A percentile compares a stretch with the other conserved stretches of the same genome.
Evolutionary conservation across 2,113 vertebrate genomes (phyloP).

Genomic region (Plecotus auritus): DNA sequence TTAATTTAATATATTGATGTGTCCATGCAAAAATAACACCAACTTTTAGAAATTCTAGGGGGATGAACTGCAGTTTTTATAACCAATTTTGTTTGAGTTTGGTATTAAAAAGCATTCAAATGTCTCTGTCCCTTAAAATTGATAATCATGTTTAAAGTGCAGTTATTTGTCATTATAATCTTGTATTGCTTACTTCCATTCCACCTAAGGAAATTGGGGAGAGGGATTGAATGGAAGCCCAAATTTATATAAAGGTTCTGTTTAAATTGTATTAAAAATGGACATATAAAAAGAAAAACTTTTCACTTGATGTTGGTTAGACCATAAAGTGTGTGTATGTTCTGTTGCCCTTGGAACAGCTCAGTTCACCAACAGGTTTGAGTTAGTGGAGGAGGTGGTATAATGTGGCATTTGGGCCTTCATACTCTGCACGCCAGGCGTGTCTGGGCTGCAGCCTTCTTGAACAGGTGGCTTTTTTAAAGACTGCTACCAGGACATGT

Average conservation of each 20-base stretch:
- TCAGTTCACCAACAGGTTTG: slow-evolving; percentile 54
- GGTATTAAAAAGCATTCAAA: slow-evolving; percentile 75
- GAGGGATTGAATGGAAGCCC: slow-evolving; percentile 32
- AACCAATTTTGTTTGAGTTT: slow-evolving; percentile 75
- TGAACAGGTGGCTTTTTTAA: slow-evolving; percentile 29
- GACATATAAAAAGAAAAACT: slow-evolving; percentile 27
- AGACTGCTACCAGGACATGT: not conserved
- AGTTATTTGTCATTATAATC: slow-evolving; percentile 60
- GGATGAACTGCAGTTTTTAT: slow-evolving; percentile 79
- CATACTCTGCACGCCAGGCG: not conserved
- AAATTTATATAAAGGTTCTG: slow-evolving; percentile 65
- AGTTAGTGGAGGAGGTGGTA: slow-evolving; percentile 49
- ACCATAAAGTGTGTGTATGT: slow-evolving; percentile 59
- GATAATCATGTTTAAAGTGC: slow-evolving; percentile 71
- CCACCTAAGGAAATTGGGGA: slow-evolving; percentile 36
- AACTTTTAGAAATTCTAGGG: slow-evolving; percentile 77
- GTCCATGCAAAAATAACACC: slow-evolving; percentile 78
- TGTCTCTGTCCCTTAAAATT: slow-evolving; percentile 78
- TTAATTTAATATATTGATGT: slow-evolving; percentile 86
- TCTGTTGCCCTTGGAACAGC: slow-evolving; percentile 67
- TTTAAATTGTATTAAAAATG: slow-evolving; percentile 68
- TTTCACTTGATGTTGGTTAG: slow-evolving; percentile 51
- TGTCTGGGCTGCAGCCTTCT: slow-evolving; percentile 52
- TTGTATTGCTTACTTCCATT: slow-evolving; percentile 53
- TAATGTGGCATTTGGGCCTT: slow-evolving; percentile 58